These are phyloP conservation scores for Ctenochaetus hawaiiensis DNA, from an alignment of 2,797 vertebrate species.

Conservation along the genomic window DNA sequence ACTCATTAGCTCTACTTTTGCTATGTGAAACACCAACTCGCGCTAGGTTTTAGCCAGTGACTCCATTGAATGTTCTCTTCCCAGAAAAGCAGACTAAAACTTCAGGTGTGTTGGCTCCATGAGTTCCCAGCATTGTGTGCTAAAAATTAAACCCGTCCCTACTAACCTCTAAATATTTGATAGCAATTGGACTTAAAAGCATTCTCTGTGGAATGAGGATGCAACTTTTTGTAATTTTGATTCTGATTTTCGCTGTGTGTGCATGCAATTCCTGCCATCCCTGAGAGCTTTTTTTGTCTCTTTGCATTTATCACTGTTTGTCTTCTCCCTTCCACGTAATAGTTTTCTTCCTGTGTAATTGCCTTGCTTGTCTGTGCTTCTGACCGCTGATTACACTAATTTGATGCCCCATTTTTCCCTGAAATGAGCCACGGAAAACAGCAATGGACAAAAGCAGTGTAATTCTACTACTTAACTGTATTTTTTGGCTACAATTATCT, in stretches of 20 bases:
- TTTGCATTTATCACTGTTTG: slow-evolving; percentile 18
- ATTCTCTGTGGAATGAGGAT: slow-evolving; percentile 29
- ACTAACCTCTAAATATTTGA: slow-evolving; percentile 11
- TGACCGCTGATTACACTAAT: slow-evolving; percentile 35
- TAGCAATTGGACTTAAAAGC: slow-evolving; percentile 30
- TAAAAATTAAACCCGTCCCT: slow-evolving; percentile 27
- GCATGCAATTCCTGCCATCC: slow-evolving; percentile 46
- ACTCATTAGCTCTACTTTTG: slow-evolving; percentile 31
- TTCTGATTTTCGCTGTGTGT: slow-evolving; percentile 44
- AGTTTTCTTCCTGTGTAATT: background rate
- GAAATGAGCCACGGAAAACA: slow-evolving; percentile 2
- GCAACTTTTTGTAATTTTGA: slow-evolving; percentile 37
- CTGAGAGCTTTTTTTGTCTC: slow-evolving; percentile 16
- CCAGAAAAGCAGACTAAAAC: slow-evolving; percentile 3
- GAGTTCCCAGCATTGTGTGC: background rate
- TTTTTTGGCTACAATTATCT: slow-evolving; percentile 44
- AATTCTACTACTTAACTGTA: slow-evolving; percentile 6
- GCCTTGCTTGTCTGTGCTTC: slow-evolving; percentile 2
- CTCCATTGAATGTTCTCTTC: background rate
- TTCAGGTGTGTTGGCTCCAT: slow-evolving; percentile 1
- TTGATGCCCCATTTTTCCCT: slow-evolving; percentile 1
- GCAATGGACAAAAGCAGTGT: background rate
- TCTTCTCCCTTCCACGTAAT: background rate
- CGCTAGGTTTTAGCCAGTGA: slow-evolving; percentile 1
- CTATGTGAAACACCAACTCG: slow-evolving; percentile 13